A percentile compares a stretch with the other conserved stretches of the same genome.
phyloP scores from a whole-genome alignment of 2,888 invertebrate genomes.

The Hydrotaea cyrtoneurina region DNA sequence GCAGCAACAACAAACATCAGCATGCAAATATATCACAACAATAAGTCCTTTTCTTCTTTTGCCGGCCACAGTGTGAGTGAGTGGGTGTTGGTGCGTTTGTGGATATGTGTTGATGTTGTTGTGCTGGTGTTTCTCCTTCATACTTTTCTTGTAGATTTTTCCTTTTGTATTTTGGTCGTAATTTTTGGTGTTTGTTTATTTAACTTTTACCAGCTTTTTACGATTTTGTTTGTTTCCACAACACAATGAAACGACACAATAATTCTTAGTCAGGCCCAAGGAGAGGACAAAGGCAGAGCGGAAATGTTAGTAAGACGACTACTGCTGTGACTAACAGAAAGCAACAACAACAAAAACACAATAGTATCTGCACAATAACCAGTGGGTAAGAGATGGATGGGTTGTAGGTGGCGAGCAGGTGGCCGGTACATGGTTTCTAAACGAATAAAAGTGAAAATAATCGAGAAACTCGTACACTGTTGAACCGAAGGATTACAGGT shows the following conservation, averaged over 20 bases:
- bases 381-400: neutral
- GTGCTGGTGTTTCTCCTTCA: neutral
- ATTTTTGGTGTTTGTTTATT: conserved; percentile 26
- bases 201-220: conserved; percentile 26
- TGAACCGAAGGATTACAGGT: too few relatives aligned
- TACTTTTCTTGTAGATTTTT: neutral
- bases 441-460: too few relatives aligned
- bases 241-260: neutral
- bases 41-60: neutral
- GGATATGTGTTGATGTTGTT: neutral
- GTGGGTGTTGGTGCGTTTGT: neutral
- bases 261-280: neutral
- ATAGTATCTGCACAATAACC: neutral
- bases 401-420: neutral
- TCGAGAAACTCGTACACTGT: too few relatives aligned
- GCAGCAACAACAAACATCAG: neutral
- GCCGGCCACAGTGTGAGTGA: neutral
- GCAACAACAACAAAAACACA: neutral
- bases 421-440: neutral
- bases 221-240: conserved; percentile 36
- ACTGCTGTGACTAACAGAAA: too few relatives aligned
- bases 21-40: neutral
- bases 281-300: neutral
- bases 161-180: conserved; percentile 10
- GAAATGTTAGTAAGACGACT: neutral